Base-by-base conservation (phyloP, 2,113 vertebrate genomes). In the Dendrocopos noguchii region DNA sequence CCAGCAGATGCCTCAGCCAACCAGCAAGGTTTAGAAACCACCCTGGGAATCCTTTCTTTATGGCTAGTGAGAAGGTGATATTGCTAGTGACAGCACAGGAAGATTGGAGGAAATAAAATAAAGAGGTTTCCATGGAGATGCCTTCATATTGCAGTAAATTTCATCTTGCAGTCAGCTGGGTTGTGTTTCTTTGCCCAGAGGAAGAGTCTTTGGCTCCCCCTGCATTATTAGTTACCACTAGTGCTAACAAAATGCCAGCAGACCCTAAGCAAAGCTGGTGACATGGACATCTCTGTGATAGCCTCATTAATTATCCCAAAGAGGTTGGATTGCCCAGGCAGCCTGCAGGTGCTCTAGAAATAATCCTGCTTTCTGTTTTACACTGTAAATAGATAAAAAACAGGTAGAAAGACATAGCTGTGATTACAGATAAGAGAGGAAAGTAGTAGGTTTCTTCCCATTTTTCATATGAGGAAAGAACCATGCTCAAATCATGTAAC, bases 101-200 rank as follows among this genome's bases (percentile, higher is more conserved):
- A 91, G 95, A 95, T 93, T 90, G 95, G 93, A 82, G 95, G 93
- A 94, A 95, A 93, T 94, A 93, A 96, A 95, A 93, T 94, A 88
- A 93, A 95, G 92, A 96, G 93, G 95, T 95, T 96, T 96, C 95
- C 95, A 96, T 96, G 95, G 95, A 94, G 95, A 96, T 96, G 68
- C 92, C 92, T 95, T 96, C 93, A 80, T 90, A 95, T 83, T 56
- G 65, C 93, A 91, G 85, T 86, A 83, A 95, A 91, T 96, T 95
- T 86, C 86, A 44, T 96, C 92, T 85, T 74, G 88, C 83, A 96
- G 93, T 93, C 92, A 90, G 83, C 85, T 80, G 68, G 88, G 83
- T 86, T 94, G 44, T 65, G 22, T 86, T 91, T 88, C 88, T 90
- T 90, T 65, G 82, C 93, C 85, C 1, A 7, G 64, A 95, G 93